phyloP scores from a whole-genome alignment of 2,888 invertebrate species.

The Lycocerus yunnanus region DNA sequence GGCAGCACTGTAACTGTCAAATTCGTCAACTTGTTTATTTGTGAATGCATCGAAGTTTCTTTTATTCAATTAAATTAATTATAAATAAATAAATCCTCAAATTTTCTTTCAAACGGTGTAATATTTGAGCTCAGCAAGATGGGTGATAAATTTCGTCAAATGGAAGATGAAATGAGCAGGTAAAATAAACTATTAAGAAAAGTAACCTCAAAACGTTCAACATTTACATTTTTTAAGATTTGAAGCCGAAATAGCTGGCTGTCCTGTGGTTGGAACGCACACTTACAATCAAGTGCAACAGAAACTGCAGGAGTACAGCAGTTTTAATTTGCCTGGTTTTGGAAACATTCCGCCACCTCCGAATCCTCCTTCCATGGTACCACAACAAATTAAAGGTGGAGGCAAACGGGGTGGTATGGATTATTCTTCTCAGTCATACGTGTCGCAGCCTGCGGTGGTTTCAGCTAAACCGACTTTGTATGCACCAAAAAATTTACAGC shows the following conservation, averaged over 20 bases:
- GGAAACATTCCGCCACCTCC: constrained; percentile 71
- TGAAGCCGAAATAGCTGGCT: constrained; percentile 83
- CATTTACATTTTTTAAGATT: constrained; percentile 63
- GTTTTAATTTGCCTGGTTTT: constrained; percentile 53
- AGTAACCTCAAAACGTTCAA: constrained; percentile 6
- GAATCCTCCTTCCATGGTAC: constrained; percentile 70
- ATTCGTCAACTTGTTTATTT: background rate
- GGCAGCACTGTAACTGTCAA: background rate
- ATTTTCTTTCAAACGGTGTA: background rate
- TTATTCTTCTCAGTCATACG: constrained; percentile 49
- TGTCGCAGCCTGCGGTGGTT: constrained; percentile 65
- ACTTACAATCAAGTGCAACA: constrained; percentile 60
- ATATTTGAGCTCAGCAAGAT: constrained; percentile 14
- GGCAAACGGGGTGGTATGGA: constrained; percentile 54
- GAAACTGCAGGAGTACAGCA: constrained; percentile 15
- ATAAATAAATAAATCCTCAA: background rate
- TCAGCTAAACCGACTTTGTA: constrained; percentile 74
- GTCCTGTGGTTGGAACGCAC: constrained; percentile 70
- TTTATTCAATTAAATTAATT: background rate
- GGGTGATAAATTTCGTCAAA: constrained; percentile 70
- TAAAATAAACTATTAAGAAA: constrained; percentile 47
- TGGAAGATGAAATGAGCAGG: constrained; percentile 93
- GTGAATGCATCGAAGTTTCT: background rate
- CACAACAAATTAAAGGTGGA: constrained; percentile 66
- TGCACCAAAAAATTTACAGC: constrained; percentile 56